Evolutionary conservation across 2,888 invertebrate genomes (phyloP).

Genomic region (Tetragnatha montana): DNA sequence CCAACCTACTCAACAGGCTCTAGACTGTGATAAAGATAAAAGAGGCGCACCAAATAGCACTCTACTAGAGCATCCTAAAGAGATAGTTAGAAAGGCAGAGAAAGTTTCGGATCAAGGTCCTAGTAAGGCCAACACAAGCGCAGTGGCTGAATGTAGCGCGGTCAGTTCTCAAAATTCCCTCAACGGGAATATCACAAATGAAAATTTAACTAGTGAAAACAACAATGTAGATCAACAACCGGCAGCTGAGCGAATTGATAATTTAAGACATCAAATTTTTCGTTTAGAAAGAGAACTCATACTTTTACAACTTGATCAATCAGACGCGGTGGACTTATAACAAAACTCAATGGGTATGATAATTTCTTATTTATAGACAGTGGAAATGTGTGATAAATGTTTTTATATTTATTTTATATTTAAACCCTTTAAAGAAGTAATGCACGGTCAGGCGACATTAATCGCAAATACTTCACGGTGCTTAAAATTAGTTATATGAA

Average conservation of each 20-base stretch:
- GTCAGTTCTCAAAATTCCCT: not conserved
- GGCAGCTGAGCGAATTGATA: not conserved
- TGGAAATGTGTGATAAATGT: not conserved
- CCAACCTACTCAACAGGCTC: not conserved
- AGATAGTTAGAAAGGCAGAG: not conserved
- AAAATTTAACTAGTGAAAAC: conserved; percentile 1
- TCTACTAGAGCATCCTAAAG: not conserved
- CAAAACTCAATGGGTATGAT: conserved; percentile 6
- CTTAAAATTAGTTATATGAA: too few species aligned
- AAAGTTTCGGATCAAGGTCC: not conserved
- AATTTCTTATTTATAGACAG: conserved; percentile 1
- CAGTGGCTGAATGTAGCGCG: not conserved
- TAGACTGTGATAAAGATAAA: not conserved
- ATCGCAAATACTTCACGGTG: too few species aligned
- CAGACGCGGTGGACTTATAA: conserved; percentile 67
- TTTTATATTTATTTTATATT: not conserved
- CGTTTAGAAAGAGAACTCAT: conserved; percentile 61
- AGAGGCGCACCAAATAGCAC: not conserved
- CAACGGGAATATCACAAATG: not conserved
- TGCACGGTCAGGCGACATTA: too few species aligned
- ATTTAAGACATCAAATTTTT: conserved; percentile 57
- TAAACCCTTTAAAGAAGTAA: too few species aligned
- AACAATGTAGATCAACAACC: conserved; percentile 12
- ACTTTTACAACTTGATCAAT: conserved; percentile 62
- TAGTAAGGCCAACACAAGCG: not conserved